Evolutionary conservation across 2,888 invertebrate genomes (phyloP), one percentile per base, ranked within the genome.

Genomic region (Tromatobia lineatoria): DNA sequence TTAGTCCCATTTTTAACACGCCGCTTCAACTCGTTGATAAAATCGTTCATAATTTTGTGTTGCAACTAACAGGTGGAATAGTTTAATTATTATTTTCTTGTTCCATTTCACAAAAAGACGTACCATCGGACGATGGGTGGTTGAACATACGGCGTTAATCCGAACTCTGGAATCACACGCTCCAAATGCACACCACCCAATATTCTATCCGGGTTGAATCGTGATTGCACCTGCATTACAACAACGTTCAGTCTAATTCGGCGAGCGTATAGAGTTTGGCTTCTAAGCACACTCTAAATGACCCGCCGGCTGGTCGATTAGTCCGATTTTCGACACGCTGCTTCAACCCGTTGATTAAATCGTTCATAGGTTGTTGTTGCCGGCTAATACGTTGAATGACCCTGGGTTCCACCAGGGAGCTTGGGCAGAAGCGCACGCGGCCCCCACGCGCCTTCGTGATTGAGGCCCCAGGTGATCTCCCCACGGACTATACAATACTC

Each of bases 301-400:
- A 70, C 18, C 25, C 4, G 69, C 13, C 50, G 59, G 57, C 66
- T 47, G 42, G 45, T 50, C 73, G 80, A 83, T 81, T 81, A 81
- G 75, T 64, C 69, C n/a, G 78, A 75, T 81, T 79, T 78, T 78
- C 80, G 84, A 80, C 77, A 83, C 77, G 80, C 69, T 57, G 61
- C 69, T 83, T 54, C 61, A 83, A 73, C 77, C 74, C 84, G 84
- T 79, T 81, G 84, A 84, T 84, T 84, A 84, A 79, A 81, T 84
- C 84, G 84, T 84, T 81, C 52, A 66, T 81, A 71, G 78, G 59
- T 77, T 73, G 80, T 79, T 79, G 69, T 66, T 81, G 74, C 3
- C 42, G 47, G 38, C 81, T 75, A 59, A 85, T 85, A 71, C 66
- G 59, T 85, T 61, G 70, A 76, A 85, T 67, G 79, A 79, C 78